Evolutionary conservation across 2,113 vertebrate genomes (phyloP), one percentile per base, ranked within the genome.

Genomic region (Psephotus haematonotus): DNA sequence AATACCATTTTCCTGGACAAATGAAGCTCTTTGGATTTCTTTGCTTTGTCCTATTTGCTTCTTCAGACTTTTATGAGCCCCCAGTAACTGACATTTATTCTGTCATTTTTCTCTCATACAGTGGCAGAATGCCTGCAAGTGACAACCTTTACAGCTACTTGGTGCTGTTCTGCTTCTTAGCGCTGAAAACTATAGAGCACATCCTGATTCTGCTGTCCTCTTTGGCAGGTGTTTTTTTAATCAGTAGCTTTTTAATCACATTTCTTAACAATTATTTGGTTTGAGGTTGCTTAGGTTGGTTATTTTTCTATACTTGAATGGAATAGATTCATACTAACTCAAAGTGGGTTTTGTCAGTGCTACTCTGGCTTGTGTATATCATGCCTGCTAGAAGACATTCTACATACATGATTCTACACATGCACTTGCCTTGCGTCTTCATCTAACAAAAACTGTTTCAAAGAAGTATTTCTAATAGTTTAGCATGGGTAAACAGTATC

Each of bases 361-460:
- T 65, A 39, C 13, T 57, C 6, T 50, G 47, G 2, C 19, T 37
- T 14, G 5, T 19, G 7, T 28, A 68, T 70, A 75, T 6, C n/a
- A 49, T 5, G 2, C 3, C 41, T 67, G 28, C 17, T 77, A 63
- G 44, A 41, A 88, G 44, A 85, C 11, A 28, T 79, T 82, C 18
- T 46, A 39, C 2, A 22, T 3, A 33, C 2, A 6, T 4, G 4
- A 64, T 65, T 80, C 29, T 44, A 83, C 70, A 53, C 5, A 83
- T 1, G 0, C 1, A 10, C 3, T 69, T 57, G 17, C n/a, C 27
- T 74, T 77, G 7, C n/a, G 37, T 6, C 5, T 65, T 67, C n/a
- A 37, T 24, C 31, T 50, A 49, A 77, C 7, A 70, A 83, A 80
- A 92, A 53, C 24, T 80, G 8, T 52, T 88, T 57, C 53, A 65